phyloP scores from a whole-genome alignment of 2,888 invertebrate species.

The Drosophila atroscutellata region DNA sequence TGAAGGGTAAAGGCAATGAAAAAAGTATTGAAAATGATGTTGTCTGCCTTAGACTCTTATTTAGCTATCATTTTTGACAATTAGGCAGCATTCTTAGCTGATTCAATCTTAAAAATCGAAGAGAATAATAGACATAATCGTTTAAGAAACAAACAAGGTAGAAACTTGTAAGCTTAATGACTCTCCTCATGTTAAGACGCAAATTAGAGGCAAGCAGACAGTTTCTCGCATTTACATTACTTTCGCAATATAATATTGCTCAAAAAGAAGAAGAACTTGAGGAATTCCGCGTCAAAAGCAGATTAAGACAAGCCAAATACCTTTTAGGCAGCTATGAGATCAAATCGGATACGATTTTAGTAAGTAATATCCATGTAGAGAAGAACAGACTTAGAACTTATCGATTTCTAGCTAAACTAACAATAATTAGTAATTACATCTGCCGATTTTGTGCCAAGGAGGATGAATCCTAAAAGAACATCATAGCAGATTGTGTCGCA shows the following conservation, averaged over 20 bases:
- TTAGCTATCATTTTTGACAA: neutral
- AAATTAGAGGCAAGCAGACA: neutral
- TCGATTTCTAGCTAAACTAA: neutral
- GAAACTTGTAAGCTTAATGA: neutral
- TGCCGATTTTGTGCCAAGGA: neutral
- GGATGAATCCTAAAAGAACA: neutral
- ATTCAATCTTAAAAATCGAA: neutral
- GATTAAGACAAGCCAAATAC: neutral
- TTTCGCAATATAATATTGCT: neutral
- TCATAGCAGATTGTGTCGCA: neutral
- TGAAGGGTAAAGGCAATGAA: neutral
- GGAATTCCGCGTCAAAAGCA: neutral
- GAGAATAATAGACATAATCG: neutral
- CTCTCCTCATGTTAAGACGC: neutral
- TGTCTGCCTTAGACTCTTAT: neutral
- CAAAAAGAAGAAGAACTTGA: neutral
- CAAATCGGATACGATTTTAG: neutral
- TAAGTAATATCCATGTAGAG: neutral
- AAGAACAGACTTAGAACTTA: neutral
- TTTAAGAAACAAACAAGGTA: neutral
- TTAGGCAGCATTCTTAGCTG: fast-evolving
- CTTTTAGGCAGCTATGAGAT: neutral
- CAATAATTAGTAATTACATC: neutral
- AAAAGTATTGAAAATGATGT: neutral
- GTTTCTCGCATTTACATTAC: neutral